A percentile compares a stretch with the other conserved stretches of the same genome.
phyloP scores from a whole-genome alignment of 2,113 vertebrate species.

The Onychostruthus taczanowskii region DNA sequence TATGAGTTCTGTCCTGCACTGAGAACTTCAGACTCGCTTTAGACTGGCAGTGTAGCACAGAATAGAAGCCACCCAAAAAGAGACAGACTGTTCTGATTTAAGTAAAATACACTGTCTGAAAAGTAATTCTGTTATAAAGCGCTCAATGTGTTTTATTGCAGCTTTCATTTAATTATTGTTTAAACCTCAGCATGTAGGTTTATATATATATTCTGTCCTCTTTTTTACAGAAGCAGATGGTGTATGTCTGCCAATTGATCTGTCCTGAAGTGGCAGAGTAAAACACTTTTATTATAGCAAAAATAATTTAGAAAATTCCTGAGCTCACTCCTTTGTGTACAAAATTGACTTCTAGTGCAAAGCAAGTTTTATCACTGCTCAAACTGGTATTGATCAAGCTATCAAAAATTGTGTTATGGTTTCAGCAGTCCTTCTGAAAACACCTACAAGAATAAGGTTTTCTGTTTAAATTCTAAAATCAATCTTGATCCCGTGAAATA shows the following conservation, averaged over 20 bases:
- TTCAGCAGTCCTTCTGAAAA: conserved; percentile 41
- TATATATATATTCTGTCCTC: conserved; percentile 34
- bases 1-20: not conserved
- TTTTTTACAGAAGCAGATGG: conserved; percentile 52
- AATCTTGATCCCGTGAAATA: not conserved
- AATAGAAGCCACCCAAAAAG: not conserved
- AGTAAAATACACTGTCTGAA: not conserved
- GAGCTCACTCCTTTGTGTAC: conserved; percentile 62
- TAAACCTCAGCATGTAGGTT: conserved; percentile 7
- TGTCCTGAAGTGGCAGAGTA: conserved; percentile 41
- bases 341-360: conserved; percentile 53
- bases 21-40: not conserved
- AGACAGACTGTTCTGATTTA: not conserved
- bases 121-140: conserved; percentile 10
- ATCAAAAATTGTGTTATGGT: conserved; percentile 50
- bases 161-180: conserved; percentile 53
- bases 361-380: conserved; percentile 68
- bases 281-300: conserved; percentile 57
- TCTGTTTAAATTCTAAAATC: conserved; percentile 51
- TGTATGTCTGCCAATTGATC: conserved; percentile 46
- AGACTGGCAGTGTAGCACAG: not conserved
- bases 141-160: conserved; percentile 1
- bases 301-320: conserved; percentile 65
- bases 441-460: conserved; percentile 29
- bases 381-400: conserved; percentile 69